Evolutionary conservation across 2,888 invertebrate genomes (phyloP).

Genomic region (Oxycera nigricornis): DNA sequence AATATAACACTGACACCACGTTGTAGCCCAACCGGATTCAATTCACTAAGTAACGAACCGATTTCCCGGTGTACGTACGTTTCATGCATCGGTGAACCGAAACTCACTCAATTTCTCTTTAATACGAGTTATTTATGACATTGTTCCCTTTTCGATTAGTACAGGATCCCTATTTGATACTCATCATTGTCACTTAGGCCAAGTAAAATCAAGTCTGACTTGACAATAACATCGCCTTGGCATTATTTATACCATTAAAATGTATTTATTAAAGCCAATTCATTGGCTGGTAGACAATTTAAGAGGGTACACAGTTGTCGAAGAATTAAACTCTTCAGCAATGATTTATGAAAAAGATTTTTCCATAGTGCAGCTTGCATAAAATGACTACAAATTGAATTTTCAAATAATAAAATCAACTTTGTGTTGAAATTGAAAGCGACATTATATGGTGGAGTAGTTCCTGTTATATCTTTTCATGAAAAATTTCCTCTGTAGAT

Average conservation of each 20-base stretch:
- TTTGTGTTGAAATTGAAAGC: too few relatives aligned
- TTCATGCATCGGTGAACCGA: conserved; percentile 61
- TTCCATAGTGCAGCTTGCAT: conserved; percentile 34
- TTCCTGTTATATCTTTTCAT: too few relatives aligned
- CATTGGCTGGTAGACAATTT: neutral
- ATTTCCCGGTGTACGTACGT: conserved; percentile 42
- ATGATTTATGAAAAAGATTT: conserved; percentile 35
- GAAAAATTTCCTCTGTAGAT: too few relatives aligned
- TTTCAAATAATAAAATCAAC: neutral
- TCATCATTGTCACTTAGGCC: neutral
- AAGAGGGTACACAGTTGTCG: conserved; percentile 37
- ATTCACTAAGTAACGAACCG: neutral
- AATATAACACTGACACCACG: too few relatives aligned
- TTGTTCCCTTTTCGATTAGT: neutral
- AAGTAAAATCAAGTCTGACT: conserved; percentile 27
- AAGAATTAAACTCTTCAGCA: conserved; percentile 36
- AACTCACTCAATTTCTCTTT: conserved; percentile 60
- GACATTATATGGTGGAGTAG: too few relatives aligned
- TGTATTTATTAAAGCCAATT: conserved; percentile 1
- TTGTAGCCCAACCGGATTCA: too few relatives aligned
- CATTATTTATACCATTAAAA: conserved; percentile 20
- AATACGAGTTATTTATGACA: conserved; percentile 40
- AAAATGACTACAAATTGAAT: conserved; percentile 37
- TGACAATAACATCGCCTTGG: neutral
- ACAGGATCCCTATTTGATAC: neutral